A percentile compares a stretch with the other conserved stretches of the same genome.
These are phyloP conservation scores for Mionectes macconnelli DNA, from an alignment of 2,113 vertebrate species.

Conservation along the genomic window DNA sequence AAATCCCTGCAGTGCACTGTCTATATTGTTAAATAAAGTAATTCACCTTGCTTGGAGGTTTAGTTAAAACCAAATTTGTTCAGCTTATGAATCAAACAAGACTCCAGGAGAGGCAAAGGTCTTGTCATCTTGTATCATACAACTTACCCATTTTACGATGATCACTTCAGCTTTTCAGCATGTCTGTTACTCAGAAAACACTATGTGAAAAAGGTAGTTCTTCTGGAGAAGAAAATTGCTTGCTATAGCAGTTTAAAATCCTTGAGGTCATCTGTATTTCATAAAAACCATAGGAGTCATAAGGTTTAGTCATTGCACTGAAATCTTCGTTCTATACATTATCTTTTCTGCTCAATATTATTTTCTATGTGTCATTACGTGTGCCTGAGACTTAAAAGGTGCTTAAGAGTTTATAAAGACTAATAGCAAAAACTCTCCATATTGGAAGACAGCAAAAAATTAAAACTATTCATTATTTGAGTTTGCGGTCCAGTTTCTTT, in stretches of 20 bases:
- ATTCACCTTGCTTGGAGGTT: slow-evolving; percentile 25
- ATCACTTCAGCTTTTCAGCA: slow-evolving; percentile 26
- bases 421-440: neutral
- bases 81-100: slow-evolving; percentile 34
- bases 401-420: neutral
- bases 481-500: neutral
- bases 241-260: slow-evolving; percentile 1
- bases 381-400: neutral
- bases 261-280: slow-evolving; percentile 42
- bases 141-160: neutral
- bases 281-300: neutral
- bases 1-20: slow-evolving; percentile 1
- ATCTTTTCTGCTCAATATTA: neutral
- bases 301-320: neutral
- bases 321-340: neutral
- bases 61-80: slow-evolving; percentile 34
- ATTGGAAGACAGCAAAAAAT: neutral
- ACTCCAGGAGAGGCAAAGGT: neutral
- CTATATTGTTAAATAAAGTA: slow-evolving; percentile 22
- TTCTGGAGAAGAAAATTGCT: slow-evolving; percentile 13
- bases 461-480: neutral
- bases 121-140: neutral
- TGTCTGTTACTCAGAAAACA: slow-evolving; percentile 24
- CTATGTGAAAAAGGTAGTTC: neutral
- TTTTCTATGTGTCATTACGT: neutral